Conservation (phyloP, 1,140 invertebrate genomes). For the Microplitis mediator region DNA sequence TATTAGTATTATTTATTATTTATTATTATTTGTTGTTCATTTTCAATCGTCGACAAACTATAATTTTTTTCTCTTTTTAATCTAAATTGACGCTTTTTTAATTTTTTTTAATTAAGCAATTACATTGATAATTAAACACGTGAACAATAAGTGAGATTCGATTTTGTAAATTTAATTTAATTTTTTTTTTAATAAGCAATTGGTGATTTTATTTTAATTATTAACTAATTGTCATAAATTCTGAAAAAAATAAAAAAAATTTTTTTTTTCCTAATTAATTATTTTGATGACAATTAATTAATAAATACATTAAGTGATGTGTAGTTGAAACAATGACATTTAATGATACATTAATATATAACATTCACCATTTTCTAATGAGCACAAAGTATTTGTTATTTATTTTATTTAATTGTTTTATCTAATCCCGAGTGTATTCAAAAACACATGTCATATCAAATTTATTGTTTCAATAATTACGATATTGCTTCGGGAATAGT, state of each 20-base stretch:
- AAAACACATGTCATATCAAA: not conserved
- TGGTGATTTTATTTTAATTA: no score
- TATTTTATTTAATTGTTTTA: no score
- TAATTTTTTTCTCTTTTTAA: not conserved
- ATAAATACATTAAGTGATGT: no score
- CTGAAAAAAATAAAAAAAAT: no score
- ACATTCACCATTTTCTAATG: no score
- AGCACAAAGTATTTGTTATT: no score
- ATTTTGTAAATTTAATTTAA: not conserved
- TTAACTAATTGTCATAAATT: no score
- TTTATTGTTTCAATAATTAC: not conserved
- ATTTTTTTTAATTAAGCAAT: not conserved
- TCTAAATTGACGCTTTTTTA: not conserved
- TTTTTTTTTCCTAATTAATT: no score
- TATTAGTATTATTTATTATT: not conserved
- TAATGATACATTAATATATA: no score
- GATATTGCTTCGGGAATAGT: conserved; percentile 20
- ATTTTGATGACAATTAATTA: no score
- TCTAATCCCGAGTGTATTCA: not conserved
- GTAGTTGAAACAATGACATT: no score
- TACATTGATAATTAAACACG: conserved; percentile 2
- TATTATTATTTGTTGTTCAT: not conserved
- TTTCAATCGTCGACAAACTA: not conserved
- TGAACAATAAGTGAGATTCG: not conserved
- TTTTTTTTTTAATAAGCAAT: not conserved